Base-by-base conservation (phyloP, 2,797 vertebrate genomes). In the Sebastes diploproa region DNA sequence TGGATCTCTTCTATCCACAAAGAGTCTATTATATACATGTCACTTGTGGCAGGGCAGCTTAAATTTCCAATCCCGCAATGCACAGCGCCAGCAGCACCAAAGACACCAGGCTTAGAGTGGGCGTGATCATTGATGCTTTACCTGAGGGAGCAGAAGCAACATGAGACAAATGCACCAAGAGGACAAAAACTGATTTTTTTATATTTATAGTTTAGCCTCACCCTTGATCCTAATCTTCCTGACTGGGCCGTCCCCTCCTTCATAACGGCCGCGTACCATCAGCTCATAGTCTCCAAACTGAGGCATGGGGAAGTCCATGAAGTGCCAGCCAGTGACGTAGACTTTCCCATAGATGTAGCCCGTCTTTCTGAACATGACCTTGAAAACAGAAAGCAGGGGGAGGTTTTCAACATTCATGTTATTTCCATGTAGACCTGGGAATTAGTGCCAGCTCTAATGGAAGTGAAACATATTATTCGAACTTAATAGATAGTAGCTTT, bases 171-270 rank as follows among this genome's bases (percentile, higher is more conserved):
- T 23, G 3, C 6, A 78, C 2, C 7, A 71, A 52, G 1, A 42
- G 4, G 5, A 56, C 6, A 59, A 46, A 52, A 59, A 36, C 23
- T 2, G 7, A 18, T 61, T 42, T 60, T 27, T 16, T 54, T 7
- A 46, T 62, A 12, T 52, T 52, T 25, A 62, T 52, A 6, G 14
- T 7, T 38, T 0, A 32, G 30, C 55, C 80, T 88, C 89, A 98
- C 98, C 97, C 95, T 96, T 92, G 93, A 99, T 96, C 83, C 95
- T 96, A 77, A 99, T 97, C 92, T 95, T 98, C 89, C 97, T 96
- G 88, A 99, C 91, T 27, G 98, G 97, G 59, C 98, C 98, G 46
- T 99, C 98, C 88, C 98, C 98, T 52, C 98, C 98, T 89, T 99
- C 97, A 81, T 98, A 98, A 83, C 97, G 97, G 7, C 98, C 97